Percentiles rank a stretch among this genome's conserved stretches.
These are phyloP conservation scores for Andrena fulva DNA, from an alignment of 2,888 invertebrate species.

Conservation along the genomic window DNA sequence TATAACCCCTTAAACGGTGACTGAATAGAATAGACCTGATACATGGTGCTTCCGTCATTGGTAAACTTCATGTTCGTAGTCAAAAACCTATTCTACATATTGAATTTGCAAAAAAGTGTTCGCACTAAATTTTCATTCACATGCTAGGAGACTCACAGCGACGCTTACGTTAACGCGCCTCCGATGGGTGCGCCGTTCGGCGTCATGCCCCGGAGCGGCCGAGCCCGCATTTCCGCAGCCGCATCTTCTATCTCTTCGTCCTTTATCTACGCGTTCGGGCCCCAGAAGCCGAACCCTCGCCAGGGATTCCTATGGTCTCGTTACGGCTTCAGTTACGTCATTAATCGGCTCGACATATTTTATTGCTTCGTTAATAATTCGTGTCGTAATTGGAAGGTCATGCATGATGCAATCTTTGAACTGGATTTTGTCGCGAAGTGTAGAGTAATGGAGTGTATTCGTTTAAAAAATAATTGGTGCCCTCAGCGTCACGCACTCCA, in stretches of 20 bases:
- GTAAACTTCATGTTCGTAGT: too few relatives aligned
- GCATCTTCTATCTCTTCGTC: constrained; percentile 77
- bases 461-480: too few relatives aligned
- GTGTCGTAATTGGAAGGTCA: constrained; percentile 46
- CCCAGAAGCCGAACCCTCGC: constrained; percentile 42
- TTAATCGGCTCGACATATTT: constrained; percentile 36
- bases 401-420: neutral
- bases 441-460: too few relatives aligned
- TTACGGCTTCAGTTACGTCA: constrained; percentile 52
- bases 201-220: constrained; percentile 83
- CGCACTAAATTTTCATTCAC: too few relatives aligned
- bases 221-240: constrained; percentile 82
- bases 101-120: too few relatives aligned
- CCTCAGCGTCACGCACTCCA: too few relatives aligned
- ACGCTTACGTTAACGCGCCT: constrained; percentile 56
- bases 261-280: constrained; percentile 30
- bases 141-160: constrained; percentile 4
- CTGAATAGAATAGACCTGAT: too few relatives aligned
- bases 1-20: too few relatives aligned
- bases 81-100: too few relatives aligned
- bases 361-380: constrained; percentile 21
- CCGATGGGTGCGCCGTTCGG: constrained; percentile 82
- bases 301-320: constrained; percentile 40
- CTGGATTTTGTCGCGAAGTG: too few relatives aligned
- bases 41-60: too few relatives aligned